A percentile compares a stretch with the other conserved stretches of the same genome.
These are phyloP conservation scores for Diadegma fenestrale DNA, from an alignment of 2,888 invertebrate species.

Conservation along the genomic window DNA sequence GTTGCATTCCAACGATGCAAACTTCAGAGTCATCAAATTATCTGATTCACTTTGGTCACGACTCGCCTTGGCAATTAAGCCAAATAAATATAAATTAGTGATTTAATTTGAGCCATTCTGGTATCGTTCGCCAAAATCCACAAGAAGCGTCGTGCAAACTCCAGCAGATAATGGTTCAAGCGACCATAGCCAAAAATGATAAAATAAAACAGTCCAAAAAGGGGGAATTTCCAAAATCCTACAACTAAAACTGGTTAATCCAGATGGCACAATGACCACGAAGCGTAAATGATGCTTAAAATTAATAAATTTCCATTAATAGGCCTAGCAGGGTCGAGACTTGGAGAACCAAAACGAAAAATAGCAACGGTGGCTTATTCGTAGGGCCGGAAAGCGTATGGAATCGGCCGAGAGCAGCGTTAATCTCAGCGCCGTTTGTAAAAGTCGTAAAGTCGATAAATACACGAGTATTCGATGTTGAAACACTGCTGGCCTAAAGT, in stretches of 20 bases:
- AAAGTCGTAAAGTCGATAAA: constrained; percentile 79
- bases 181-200: neutral
- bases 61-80: no score
- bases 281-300: neutral
- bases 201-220: neutral
- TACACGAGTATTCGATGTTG: constrained; percentile 66
- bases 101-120: no score
- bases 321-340: neutral
- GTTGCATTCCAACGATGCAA: no score
- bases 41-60: no score
- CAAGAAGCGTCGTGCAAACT: neutral
- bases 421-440: constrained; percentile 74
- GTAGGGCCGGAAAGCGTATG: constrained; percentile 51
- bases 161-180: neutral
- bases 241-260: neutral
- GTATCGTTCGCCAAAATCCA: no score
- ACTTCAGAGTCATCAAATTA: neutral
- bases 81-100: no score
- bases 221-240: neutral
- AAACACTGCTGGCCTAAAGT: constrained; percentile 24
- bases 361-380: neutral
- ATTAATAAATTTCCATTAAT: constrained; percentile 21
- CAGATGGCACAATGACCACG: neutral
- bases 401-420: constrained; percentile 63
- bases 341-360: neutral